Conservation (phyloP, 1,140 invertebrate species). For the Pseudomyrmex gracilis region DNA sequence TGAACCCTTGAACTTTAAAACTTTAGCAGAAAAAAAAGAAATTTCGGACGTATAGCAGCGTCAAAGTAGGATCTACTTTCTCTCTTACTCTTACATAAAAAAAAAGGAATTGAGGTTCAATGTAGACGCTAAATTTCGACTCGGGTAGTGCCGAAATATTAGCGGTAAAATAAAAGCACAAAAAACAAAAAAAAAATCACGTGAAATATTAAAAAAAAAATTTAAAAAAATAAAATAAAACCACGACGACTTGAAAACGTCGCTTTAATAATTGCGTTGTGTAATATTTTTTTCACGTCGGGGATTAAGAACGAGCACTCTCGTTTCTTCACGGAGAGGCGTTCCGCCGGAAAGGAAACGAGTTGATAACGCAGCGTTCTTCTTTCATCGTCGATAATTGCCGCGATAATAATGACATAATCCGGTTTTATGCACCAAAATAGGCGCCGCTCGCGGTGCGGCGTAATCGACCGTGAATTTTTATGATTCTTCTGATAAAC, state of each 20-base stretch:
- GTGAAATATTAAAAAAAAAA: not conserved
- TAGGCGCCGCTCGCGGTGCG: not conserved
- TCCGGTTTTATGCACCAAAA: conserved; percentile 13
- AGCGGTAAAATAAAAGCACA: not conserved
- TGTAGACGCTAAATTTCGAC: too few species aligned
- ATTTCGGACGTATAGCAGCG: too few species aligned
- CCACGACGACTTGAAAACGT: not conserved
- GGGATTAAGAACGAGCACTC: not conserved
- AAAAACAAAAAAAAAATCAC: not conserved
- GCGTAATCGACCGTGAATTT: not conserved
- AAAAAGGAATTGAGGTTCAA: too few species aligned
- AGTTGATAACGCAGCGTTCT: conserved; percentile 15
- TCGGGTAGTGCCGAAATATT: not conserved
- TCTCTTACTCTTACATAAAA: too few species aligned
- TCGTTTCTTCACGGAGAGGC: not conserved
- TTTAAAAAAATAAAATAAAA: not conserved
- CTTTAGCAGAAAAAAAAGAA: too few species aligned
- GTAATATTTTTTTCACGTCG: not conserved
- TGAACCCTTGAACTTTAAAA: too few species aligned
- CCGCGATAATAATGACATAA: conserved; percentile 35
- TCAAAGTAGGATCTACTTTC: too few species aligned
- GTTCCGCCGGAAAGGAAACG: not conserved
- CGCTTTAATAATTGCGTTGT: not conserved
- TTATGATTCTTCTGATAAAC: conserved; percentile 21
- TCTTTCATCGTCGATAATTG: conserved; percentile 10